phyloP scores from a whole-genome alignment of 64 coral and sea anemone species.

The Orbicella faveolata region DNA sequence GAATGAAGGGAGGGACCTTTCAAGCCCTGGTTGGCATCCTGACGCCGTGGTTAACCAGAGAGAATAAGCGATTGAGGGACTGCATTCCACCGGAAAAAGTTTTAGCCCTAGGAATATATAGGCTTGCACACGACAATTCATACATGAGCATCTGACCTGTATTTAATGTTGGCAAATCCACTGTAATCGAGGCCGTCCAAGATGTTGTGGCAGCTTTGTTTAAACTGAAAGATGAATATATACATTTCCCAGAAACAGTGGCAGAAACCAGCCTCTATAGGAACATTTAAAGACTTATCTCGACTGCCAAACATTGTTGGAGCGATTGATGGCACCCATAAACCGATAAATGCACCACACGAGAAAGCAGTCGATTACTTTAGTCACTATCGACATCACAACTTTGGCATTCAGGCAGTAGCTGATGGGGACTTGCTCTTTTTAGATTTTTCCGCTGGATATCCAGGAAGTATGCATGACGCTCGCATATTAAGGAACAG shows the following conservation, averaged over 20 bases:
- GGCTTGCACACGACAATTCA: too few relatives aligned
- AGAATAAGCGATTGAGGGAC: too few relatives aligned
- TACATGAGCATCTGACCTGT: too few relatives aligned
- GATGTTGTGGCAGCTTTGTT: too few relatives aligned
- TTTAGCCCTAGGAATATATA: too few relatives aligned
- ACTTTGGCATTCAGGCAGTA: conserved; percentile 17
- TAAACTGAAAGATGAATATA: conserved; percentile 46
- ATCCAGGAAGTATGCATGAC: conserved; percentile 50
- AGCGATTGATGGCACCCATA: conserved; percentile 43
- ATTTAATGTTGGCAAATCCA: too few relatives aligned
- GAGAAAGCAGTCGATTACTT: conserved; percentile 27
- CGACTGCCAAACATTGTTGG: conserved; percentile 45
- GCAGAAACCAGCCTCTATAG: conserved; percentile 18
- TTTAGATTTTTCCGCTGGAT: conserved; percentile 31
- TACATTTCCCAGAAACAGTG: conserved; percentile 48
- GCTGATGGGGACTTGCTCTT: background rate
- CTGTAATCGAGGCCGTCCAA: too few relatives aligned
- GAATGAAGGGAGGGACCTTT: too few relatives aligned
- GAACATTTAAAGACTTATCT: conserved; percentile 42
- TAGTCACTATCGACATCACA: conserved; percentile 14
- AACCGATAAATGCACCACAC: conserved; percentile 1
- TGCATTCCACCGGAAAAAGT: too few relatives aligned
- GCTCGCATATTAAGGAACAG: conserved; percentile 35
- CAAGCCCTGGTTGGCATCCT: too few relatives aligned
- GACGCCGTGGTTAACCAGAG: too few relatives aligned